phyloP scores from a whole-genome alignment of 2,797 vertebrate species.

The Gambelia wislizenii region DNA sequence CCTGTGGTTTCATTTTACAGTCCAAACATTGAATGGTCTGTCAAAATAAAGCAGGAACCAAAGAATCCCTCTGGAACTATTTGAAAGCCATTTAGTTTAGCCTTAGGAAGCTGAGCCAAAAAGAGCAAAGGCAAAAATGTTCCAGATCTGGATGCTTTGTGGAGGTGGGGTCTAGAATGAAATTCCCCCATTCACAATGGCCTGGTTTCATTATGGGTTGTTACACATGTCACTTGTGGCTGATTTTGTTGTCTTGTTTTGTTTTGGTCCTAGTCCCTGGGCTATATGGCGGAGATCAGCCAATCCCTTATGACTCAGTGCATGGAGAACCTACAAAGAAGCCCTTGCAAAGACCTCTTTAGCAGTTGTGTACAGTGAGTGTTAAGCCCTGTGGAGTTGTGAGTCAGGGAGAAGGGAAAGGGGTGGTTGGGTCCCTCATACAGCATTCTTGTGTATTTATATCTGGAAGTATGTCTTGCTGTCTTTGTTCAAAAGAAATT shows the following conservation, averaged over 20 bases:
- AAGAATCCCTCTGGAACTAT: not conserved
- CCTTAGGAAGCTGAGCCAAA: not conserved
- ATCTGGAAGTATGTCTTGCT: not conserved
- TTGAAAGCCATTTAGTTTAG: not conserved
- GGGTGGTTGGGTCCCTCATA: not conserved
- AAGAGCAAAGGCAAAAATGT: not conserved
- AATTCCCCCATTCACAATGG: not conserved
- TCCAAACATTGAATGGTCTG: not conserved
- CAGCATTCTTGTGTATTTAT: not conserved
- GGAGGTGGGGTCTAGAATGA: not conserved
- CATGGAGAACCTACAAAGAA: conserved; percentile 69
- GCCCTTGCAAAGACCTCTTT: conserved; percentile 81
- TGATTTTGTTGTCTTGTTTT: not conserved
- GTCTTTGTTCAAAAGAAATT: not conserved
- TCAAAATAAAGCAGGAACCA: not conserved
- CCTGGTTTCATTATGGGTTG: not conserved
- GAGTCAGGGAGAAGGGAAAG: not conserved
- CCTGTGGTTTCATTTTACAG: not conserved
- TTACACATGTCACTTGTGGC: not conserved
- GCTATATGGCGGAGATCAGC: conserved; percentile 73
- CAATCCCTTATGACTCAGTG: conserved; percentile 68
- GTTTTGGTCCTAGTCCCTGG: conserved; percentile 71
- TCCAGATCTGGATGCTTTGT: not conserved
- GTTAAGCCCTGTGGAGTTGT: not conserved
- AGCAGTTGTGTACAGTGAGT: conserved; percentile 80